These are phyloP conservation scores for Heliconius aoede DNA, from an alignment of 2,888 invertebrate genomes.

Conservation along the genomic window DNA sequence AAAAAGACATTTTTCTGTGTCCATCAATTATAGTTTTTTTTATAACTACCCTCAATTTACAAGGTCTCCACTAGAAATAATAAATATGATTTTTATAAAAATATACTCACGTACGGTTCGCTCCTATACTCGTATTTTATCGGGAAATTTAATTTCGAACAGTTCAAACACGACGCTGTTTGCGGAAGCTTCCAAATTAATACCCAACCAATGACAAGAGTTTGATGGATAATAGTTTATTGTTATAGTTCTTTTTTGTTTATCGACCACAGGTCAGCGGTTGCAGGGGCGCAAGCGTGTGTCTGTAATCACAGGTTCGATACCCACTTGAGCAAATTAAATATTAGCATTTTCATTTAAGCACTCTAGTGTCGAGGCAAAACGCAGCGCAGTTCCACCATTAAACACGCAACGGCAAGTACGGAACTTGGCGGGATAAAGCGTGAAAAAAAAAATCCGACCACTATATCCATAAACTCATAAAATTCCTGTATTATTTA, in stretches of 20 bases:
- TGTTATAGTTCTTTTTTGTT: not conserved
- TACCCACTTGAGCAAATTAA: too few relatives aligned
- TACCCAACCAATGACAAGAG: slow-evolving; percentile 19
- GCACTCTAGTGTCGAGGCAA: not conserved
- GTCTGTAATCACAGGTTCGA: too few relatives aligned
- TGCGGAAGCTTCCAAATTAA: slow-evolving; percentile 18
- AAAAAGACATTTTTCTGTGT: too few relatives aligned
- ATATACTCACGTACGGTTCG: not conserved
- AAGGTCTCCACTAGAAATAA: not conserved
- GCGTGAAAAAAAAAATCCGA: not conserved
- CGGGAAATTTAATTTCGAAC: slow-evolving; percentile 25
- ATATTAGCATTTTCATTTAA: not conserved
- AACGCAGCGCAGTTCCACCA: not conserved
- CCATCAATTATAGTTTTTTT: not conserved
- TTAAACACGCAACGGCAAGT: not conserved
- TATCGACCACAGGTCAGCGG: too few relatives aligned
- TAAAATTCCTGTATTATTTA: slow-evolving; percentile 9
- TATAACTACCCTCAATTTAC: not conserved
- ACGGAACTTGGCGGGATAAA: not conserved
- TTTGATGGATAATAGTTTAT: not conserved
- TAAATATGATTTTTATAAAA: not conserved
- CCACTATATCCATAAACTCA: not conserved
- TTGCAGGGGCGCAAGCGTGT: too few relatives aligned
- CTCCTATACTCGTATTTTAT: slow-evolving; percentile 10
- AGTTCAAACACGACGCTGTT: slow-evolving; percentile 25